Evolutionary conservation across 64 coral and sea anemone genomes (phyloP).

Genomic region (Hydrozoanthus tunicans): DNA sequence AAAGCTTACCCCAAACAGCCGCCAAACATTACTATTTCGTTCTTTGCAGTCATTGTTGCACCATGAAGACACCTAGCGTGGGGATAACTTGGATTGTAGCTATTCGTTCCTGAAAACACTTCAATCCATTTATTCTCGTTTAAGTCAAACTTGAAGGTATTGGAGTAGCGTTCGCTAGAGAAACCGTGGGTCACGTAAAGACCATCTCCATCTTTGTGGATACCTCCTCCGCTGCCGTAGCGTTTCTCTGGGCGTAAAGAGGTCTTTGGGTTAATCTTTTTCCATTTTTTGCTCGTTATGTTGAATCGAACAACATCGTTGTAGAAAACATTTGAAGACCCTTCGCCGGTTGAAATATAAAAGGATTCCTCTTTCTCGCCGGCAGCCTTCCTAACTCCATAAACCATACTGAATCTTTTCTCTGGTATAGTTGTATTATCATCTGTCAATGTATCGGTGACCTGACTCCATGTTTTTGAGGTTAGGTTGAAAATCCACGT

Average conservation of each 20-base stretch:
- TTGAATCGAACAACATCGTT: slow-evolving; percentile 67
- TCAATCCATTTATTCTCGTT: slow-evolving; percentile 65
- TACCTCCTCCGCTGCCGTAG: slow-evolving; percentile 78
- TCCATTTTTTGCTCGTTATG: slow-evolving; percentile 44
- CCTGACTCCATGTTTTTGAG: slow-evolving; percentile 42
- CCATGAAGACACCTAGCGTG: slow-evolving; percentile 90
- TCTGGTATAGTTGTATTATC: slow-evolving; percentile 55
- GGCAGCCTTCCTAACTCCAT: slow-evolving; percentile 9
- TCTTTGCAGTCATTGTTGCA: slow-evolving; percentile 68
- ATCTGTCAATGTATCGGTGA: not conserved
- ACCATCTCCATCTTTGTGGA: slow-evolving; percentile 60
- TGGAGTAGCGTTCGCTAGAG: slow-evolving; percentile 69
- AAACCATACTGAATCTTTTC: slow-evolving; percentile 86
- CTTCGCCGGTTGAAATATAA: slow-evolving; percentile 80
- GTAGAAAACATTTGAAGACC: slow-evolving; percentile 41
- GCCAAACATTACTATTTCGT: slow-evolving; percentile 91
- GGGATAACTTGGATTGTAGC: slow-evolving; percentile 90
- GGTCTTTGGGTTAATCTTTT: slow-evolving; percentile 58
- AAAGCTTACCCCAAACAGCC: slow-evolving; percentile 91
- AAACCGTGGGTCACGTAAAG: slow-evolving; percentile 85
- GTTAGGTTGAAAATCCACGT: slow-evolving; percentile 76
- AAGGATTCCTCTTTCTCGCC: slow-evolving; percentile 13
- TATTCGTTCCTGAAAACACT: slow-evolving; percentile 85
- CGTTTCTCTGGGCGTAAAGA: slow-evolving; percentile 53
- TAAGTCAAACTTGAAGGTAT: slow-evolving; percentile 89